Percentiles rank a stretch among this genome's conserved stretches.
Evolutionary conservation across 2,113 vertebrate species (phyloP).

Genomic region (Clinocottus analis): DNA sequence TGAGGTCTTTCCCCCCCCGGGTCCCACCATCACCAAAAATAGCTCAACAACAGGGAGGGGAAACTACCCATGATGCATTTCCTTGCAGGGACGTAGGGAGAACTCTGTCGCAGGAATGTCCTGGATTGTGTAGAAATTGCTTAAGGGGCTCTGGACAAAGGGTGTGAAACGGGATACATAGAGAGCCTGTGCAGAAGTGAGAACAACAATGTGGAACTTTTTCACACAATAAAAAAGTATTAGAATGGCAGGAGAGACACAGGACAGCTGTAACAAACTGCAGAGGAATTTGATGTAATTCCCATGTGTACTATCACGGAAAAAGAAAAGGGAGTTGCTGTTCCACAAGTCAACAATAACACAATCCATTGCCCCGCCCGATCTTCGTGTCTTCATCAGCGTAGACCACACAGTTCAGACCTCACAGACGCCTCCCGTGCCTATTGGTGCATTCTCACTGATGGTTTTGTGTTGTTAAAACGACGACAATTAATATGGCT

Average conservation of each 20-base stretch:
- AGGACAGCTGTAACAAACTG: constrained; percentile 46
- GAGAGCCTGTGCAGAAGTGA: not conserved
- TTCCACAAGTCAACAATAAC: constrained; percentile 40
- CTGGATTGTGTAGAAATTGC: constrained; percentile 46
- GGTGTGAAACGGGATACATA: constrained; percentile 31
- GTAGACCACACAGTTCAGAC: constrained; percentile 32
- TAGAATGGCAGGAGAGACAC: not conserved
- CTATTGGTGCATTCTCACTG: not conserved
- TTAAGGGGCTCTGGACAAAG: constrained; percentile 4
- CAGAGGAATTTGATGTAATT: constrained; percentile 47
- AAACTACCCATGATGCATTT: constrained; percentile 73
- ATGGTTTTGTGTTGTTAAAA: not conserved
- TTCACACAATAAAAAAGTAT: not conserved
- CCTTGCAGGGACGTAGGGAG: constrained; percentile 39
- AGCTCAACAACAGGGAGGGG: constrained; percentile 57
- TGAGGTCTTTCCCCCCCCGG: constrained; percentile 55
- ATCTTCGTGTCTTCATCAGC: constrained; percentile 11
- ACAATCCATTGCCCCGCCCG: constrained; percentile 32
- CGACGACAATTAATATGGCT: not conserved
- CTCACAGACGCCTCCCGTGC: constrained; percentile 23
- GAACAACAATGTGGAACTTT: not conserved
- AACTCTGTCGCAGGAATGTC: constrained; percentile 60
- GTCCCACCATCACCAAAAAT: constrained; percentile 50
- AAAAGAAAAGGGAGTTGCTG: constrained; percentile 34
- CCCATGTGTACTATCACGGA: constrained; percentile 26